Evolutionary conservation across 1,140 invertebrate genomes (phyloP).

Genomic region (Coptotermes formosanus): DNA sequence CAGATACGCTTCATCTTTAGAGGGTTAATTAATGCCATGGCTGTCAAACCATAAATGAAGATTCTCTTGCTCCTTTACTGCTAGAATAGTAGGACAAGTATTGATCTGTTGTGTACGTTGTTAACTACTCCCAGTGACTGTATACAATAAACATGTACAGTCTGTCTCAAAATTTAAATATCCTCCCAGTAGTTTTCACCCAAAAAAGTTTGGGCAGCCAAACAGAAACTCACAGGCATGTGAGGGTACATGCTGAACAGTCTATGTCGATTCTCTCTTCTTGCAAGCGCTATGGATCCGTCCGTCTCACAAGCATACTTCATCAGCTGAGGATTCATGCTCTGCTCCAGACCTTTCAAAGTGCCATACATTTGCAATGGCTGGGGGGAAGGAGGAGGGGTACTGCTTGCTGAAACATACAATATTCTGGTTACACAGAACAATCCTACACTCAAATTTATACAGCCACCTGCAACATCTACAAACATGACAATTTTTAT

Average conservation of each 20-base stretch:
- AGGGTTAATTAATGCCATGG: not conserved
- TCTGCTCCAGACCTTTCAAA: constrained; percentile 81
- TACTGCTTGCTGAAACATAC: constrained; percentile 45
- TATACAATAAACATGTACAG: too few relatives aligned
- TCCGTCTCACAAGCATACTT: constrained; percentile 90
- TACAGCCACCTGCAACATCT: not conserved
- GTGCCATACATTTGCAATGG: constrained; percentile 62
- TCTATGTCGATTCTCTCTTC: constrained; percentile 71
- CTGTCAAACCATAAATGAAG: not conserved
- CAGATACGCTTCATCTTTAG: too few relatives aligned
- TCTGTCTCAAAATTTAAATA: too few relatives aligned
- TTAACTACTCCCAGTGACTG: too few relatives aligned
- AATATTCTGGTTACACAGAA: not conserved
- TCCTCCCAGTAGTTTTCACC: too few relatives aligned
- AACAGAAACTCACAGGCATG: constrained; percentile 52
- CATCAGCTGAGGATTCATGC: constrained; percentile 85
- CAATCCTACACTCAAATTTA: not conserved
- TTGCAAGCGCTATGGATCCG: constrained; percentile 72
- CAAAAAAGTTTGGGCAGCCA: too few relatives aligned
- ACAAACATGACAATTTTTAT: not conserved
- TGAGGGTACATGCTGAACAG: constrained; percentile 67
- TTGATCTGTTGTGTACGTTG: too few relatives aligned
- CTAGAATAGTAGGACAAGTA: not conserved
- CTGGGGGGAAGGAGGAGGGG: constrained; percentile 57
- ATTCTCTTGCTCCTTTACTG: not conserved